Base-by-base conservation (phyloP, 2,797 vertebrate genomes). In the Crocidura indochinensis region DNA sequence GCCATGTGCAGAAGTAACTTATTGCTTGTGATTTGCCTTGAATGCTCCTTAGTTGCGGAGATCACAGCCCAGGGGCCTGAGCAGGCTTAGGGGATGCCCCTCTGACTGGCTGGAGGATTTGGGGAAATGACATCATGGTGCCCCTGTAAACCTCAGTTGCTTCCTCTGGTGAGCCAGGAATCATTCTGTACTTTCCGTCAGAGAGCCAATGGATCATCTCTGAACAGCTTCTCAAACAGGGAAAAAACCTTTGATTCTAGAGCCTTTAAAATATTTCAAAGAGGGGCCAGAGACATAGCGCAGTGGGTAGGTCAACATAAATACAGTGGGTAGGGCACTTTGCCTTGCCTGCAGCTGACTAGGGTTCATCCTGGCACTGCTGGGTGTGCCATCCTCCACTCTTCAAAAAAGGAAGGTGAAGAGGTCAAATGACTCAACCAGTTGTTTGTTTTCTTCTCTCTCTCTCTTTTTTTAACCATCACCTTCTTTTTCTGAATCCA, bases 241-340 rank as follows among this genome's bases (percentile, higher is more conserved):
- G 85, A 76, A 69, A 9, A 60, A 51, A 81, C 84, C 85, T 81
- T 74, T 88, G 62, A 47, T 47, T 93, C 72, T 60, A 77, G 81
- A 51, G 76, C 46, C 56, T 75, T 84, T 53, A 47, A n/a, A 90
- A 85, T 78, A 38, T 26, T 86, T 47, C 14, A 56, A 56, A 56
- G 19, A 56, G 19, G 19, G 51, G 51, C 51, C 51, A 53, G 51
- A 10, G 51, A 12, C 10, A 53, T 10, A 10, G 51, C 17, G 17
- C 51, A 53, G 10, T 17, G 17, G 51, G 51, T 53, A 53, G 51
- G 51, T 8, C 51, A 11, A 38, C 38, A 38, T n/a, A n/a, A n/a
- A 38, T 38, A 38, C 38, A 38, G 38, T 38, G 38, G 5, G 38
- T 38, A 38, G 38, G 38, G 38, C 38, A 38, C 38, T 53, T 53